Conservation (phyloP, 2,797 vertebrate genomes). For the Macropus fuliginosus region DNA sequence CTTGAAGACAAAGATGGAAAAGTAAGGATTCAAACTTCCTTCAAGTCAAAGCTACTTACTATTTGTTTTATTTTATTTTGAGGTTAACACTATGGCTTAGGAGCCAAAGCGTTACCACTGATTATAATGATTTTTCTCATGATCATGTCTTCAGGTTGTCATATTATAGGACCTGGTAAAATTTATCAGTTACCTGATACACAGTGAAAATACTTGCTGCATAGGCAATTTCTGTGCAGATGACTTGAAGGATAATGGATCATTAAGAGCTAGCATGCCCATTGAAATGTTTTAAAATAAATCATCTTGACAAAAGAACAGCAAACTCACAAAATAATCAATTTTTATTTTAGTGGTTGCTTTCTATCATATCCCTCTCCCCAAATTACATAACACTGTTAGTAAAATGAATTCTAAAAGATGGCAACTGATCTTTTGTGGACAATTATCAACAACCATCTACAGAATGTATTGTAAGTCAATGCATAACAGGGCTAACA, state of each 20-base stretch:
- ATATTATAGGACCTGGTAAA: neutral
- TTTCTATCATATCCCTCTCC: conserved; percentile 6
- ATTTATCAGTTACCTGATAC: conserved; percentile 41
- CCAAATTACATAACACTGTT: neutral
- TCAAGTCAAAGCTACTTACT: neutral
- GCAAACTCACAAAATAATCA: neutral
- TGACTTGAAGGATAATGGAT: conserved; percentile 42
- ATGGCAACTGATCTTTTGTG: neutral
- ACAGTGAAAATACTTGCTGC: neutral
- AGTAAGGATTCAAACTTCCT: neutral
- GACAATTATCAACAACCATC: neutral
- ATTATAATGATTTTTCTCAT: neutral
- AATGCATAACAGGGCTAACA: neutral
- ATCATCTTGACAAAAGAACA: conserved; percentile 36
- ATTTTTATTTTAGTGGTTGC: conserved; percentile 24
- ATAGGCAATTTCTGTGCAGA: neutral
- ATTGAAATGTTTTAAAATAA: conserved; percentile 39
- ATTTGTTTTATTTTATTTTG: neutral
- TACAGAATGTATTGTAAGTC: neutral
- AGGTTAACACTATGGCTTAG: neutral
- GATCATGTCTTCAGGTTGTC: neutral
- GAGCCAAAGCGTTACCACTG: neutral
- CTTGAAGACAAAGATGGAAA: conserved; percentile 7
- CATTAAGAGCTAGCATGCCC: neutral
- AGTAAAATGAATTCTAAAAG: neutral